Evolutionary conservation across 1,140 invertebrate genomes (phyloP).

Genomic region (Archegozetes longisetosus): DNA sequence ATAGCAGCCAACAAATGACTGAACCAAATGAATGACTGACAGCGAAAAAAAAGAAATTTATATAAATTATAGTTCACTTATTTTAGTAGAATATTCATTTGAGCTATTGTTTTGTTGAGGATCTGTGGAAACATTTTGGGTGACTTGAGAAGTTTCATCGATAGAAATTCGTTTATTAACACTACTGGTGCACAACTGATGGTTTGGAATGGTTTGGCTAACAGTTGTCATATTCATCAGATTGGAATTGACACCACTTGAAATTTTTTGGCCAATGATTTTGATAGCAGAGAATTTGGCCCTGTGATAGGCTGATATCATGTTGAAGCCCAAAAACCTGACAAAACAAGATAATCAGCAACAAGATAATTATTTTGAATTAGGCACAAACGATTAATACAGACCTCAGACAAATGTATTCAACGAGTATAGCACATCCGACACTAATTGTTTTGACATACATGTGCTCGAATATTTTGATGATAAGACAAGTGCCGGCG

Average conservation of each 20-base stretch:
- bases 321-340: slow-evolving; percentile 65
- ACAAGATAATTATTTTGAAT: slow-evolving; percentile 3
- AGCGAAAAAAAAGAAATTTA: no score
- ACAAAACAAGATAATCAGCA: slow-evolving; percentile 9
- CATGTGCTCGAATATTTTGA: slow-evolving; percentile 58
- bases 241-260: not conserved
- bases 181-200: slow-evolving; percentile 19
- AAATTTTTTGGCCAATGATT: slow-evolving; percentile 39
- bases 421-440: slow-evolving; percentile 57
- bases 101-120: no score
- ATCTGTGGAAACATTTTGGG: no score
- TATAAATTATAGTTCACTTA: no score
- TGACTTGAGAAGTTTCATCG: no score
- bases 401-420: slow-evolving; percentile 66
- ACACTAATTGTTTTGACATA: slow-evolving; percentile 58
- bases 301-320: slow-evolving; percentile 64
- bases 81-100: no score
- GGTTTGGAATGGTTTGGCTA: slow-evolving; percentile 23
- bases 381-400: not conserved
- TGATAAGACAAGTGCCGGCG: slow-evolving; percentile 58
- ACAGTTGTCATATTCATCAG: not conserved
- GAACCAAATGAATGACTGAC: no score
- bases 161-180: not conserved
- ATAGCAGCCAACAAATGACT: no score
- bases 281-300: slow-evolving; percentile 73